Evolutionary conservation across 2,113 vertebrate genomes (phyloP).

Genomic region (Argyrosomus japonicus): DNA sequence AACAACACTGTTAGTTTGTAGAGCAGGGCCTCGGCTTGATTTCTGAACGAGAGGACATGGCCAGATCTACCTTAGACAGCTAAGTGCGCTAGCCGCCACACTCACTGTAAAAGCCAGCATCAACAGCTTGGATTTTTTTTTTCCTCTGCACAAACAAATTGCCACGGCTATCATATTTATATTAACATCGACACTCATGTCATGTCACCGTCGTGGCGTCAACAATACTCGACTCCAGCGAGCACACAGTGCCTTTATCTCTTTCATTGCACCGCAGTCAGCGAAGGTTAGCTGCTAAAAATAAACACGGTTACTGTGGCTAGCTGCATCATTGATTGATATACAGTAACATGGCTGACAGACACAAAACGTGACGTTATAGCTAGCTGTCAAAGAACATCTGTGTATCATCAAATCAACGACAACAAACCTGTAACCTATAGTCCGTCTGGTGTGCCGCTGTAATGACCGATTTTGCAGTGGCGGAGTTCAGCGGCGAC

Average conservation of each 20-base stretch:
- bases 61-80: conserved; percentile 53
- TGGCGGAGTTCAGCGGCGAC: conserved; percentile 69
- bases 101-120: conserved; percentile 23
- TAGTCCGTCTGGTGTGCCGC: conserved; percentile 64
- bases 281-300: conserved; percentile 79
- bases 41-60: conserved; percentile 33
- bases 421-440: conserved; percentile 76
- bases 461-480: conserved; percentile 66
- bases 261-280: conserved; percentile 53
- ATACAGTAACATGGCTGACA: conserved; percentile 82
- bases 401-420: neutral
- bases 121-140: neutral
- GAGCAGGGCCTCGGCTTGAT: conserved; percentile 44
- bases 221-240: neutral
- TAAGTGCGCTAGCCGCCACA: conserved; percentile 48
- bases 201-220: neutral
- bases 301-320: conserved; percentile 78
- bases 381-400: conserved; percentile 8
- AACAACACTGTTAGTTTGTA: neutral
- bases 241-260: neutral
- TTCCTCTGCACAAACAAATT: neutral
- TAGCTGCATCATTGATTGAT: conserved; percentile 81
- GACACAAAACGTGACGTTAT: conserved; percentile 64
- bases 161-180: neutral
- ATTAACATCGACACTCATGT: neutral